Evolutionary conservation across 1,140 invertebrate genomes (phyloP), one percentile per base, ranked within the genome.

Genomic region (Drosophila arizonae): DNA sequence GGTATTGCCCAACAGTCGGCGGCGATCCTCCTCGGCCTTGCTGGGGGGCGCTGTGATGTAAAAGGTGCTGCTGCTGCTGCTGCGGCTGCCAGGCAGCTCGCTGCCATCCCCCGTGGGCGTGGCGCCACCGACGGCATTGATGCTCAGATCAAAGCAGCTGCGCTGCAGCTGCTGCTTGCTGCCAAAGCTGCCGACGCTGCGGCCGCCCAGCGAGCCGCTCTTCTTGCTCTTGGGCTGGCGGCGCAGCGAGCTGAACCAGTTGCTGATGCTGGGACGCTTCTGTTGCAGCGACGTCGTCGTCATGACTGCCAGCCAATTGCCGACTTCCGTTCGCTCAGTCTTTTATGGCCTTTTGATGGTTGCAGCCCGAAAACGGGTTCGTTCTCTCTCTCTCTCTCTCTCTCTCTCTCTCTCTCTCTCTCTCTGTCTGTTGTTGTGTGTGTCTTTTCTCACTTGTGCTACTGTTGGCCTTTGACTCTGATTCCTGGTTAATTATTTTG

Each of bases 201-300:
- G 51, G 8, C 48, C 60, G 17, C 73, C 68, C 17, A 73, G 26
- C 6, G 36, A 65, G 17, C 36, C 33, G 46, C 56, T 55, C 72
- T 92, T 93, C 72, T 93, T 92, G 62, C 88, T 92, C 77, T 94
- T 94, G 52, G 93, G 93, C 71, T 93, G 93, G 36, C 95, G 93
- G 54, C 95, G 94, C 77, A 96, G 86, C 58, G 95, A 96, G 58
- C 94, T 95, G 91, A 96, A 96, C 95, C 95, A 96, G 81, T 94
- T 95, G 63, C 94, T 93, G 45, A 95, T 94, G 78, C 93, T 94
- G 89, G 91, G 94, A 80, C 92, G 93, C 82, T 92, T 94, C 92
- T 94, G 88, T 3, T 91, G 90, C 33, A 85, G 58, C 28, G 82
- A 65, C 24, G 28, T 71, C 36, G 28, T 71, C 36, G 9, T 63